Evolutionary conservation across 2,113 vertebrate species (phyloP).

Genomic region (Toxotes jaculatrix): DNA sequence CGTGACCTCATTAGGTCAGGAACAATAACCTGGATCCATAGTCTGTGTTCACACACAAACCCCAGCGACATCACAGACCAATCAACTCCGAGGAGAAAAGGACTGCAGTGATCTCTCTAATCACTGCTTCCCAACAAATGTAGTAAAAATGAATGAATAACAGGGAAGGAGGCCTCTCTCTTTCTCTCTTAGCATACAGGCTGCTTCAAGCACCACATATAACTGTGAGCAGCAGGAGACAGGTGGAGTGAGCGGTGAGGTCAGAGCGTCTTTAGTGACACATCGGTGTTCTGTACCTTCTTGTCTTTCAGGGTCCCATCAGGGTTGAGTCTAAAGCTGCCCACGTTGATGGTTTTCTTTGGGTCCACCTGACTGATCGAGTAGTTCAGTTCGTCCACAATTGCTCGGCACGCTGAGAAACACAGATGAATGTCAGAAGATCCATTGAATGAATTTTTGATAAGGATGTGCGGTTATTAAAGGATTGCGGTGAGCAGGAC

Average conservation of each 20-base stretch:
- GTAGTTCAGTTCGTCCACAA: constrained; percentile 86
- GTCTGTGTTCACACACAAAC: background rate
- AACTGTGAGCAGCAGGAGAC: background rate
- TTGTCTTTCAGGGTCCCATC: constrained; percentile 89
- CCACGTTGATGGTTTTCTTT: constrained; percentile 90
- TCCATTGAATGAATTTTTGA: background rate
- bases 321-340: constrained; percentile 90
- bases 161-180: too few species aligned
- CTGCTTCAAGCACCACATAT: too few species aligned
- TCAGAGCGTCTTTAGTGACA: background rate
- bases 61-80: constrained; percentile 1
- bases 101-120: background rate
- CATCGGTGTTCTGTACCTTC: constrained; percentile 85
- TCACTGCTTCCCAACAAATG: too few species aligned
- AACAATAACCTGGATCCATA: constrained; percentile 44
- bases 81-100: background rate
- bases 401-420: constrained; percentile 85
- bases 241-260: background rate
- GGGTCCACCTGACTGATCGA: constrained; percentile 90
- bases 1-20: constrained; percentile 41
- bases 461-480: too few species aligned
- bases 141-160: too few species aligned
- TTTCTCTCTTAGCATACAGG: too few species aligned
- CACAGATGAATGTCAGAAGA: background rate
- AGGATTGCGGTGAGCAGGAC: too few species aligned